phyloP scores from a whole-genome alignment of 2,797 vertebrate species.

The Emydoidea blandingii region DNA sequence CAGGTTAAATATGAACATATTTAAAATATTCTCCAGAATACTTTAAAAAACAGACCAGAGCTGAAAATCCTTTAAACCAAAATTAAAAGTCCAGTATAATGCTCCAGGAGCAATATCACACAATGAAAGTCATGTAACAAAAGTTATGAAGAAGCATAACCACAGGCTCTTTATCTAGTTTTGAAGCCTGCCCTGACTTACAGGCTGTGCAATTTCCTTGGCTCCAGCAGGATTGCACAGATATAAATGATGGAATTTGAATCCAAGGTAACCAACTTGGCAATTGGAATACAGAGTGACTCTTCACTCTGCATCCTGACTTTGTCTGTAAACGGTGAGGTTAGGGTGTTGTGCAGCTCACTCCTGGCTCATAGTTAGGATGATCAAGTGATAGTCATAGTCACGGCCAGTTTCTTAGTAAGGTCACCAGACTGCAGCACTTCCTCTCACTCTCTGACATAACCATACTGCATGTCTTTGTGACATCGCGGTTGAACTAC shows the following conservation, averaged over 20 bases:
- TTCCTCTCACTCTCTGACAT: not conserved
- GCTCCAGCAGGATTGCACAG: accelerated
- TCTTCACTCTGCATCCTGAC: accelerated
- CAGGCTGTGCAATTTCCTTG: not conserved
- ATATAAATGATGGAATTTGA: not conserved
- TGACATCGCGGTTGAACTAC: not conserved
- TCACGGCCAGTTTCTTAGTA: not conserved
- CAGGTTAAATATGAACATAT: not conserved
- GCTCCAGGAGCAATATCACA: not conserved
- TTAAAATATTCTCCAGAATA: no score
- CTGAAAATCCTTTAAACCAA: not conserved
- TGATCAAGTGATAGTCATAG: not conserved
- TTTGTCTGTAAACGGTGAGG: not conserved
- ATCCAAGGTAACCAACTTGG: not conserved
- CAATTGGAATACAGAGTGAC: accelerated
- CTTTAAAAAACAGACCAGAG: not conserved
- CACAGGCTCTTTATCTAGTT: not conserved
- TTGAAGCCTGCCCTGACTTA: not conserved
- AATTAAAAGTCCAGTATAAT: not conserved
- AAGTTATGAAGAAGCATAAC: not conserved
- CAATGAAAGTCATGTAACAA: not conserved
- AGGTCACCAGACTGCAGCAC: not conserved
- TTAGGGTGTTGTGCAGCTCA: accelerated
- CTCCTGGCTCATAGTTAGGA: not conserved
- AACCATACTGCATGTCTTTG: not conserved